Percentiles rank a stretch among this genome's conserved stretches.
Evolutionary conservation across 2,888 invertebrate species (phyloP).

Genomic region (Listrodromus nycthemerus): DNA sequence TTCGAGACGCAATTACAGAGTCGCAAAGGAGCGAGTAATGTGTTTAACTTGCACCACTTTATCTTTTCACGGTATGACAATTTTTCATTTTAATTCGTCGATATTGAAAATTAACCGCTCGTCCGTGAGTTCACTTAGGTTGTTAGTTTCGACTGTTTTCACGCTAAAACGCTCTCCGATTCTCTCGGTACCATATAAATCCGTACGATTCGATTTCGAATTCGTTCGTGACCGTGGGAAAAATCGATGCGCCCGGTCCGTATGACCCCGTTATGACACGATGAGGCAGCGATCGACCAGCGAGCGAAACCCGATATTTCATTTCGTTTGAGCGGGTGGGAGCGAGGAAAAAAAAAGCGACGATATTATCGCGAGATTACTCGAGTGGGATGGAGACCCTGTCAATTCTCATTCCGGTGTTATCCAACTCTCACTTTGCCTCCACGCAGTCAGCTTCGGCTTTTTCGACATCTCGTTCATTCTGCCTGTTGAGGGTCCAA

Average conservation of each 20-base stretch:
- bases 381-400: constrained; percentile 23
- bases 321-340: constrained; percentile 50
- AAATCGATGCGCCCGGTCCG: constrained; percentile 19
- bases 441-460: constrained; percentile 2
- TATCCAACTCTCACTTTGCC: background rate
- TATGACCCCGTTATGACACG: constrained; percentile 16
- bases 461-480: constrained; percentile 15
- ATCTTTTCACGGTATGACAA: background rate
- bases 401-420: constrained; percentile 26
- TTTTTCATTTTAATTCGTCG: background rate
- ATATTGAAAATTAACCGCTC: constrained; percentile 20
- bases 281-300: constrained; percentile 55
- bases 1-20: constrained; percentile 7
- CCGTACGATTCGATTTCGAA: constrained; percentile 38
- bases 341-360: constrained; percentile 10
- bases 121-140: constrained; percentile 17
- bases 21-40: constrained; percentile 9
- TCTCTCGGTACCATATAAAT: constrained; percentile 24
- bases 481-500: background rate
- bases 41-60: constrained; percentile 8
- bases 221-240: constrained; percentile 28
- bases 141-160: constrained; percentile 15
- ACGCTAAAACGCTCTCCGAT: constrained; percentile 9
- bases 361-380: constrained; percentile 36
- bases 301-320: constrained; percentile 63